These are phyloP conservation scores for Megaceryle torquata DNA, from an alignment of 2,113 vertebrate genomes.

Conservation along the genomic window DNA sequence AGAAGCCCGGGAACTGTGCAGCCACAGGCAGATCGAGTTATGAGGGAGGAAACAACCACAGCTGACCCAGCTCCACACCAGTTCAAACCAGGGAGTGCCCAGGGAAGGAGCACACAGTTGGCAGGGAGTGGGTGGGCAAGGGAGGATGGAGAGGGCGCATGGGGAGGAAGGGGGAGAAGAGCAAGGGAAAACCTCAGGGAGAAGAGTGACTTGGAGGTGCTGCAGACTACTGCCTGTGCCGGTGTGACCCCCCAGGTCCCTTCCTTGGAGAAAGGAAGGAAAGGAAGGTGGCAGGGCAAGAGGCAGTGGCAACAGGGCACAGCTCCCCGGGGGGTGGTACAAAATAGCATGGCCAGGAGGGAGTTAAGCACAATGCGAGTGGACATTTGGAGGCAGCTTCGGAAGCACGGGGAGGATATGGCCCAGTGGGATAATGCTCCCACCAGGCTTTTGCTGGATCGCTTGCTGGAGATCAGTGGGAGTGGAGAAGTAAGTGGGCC, in stretches of 20 bases:
- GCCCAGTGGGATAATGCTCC: constrained; percentile 11
- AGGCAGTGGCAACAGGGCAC: background rate
- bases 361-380: background rate
- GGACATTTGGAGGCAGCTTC: constrained; percentile 47
- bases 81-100: background rate
- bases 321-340: background rate
- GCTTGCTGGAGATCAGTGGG: background rate
- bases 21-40: background rate
- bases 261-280: background rate
- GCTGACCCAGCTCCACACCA: accelerated
- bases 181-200: background rate
- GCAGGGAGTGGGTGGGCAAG: background rate
- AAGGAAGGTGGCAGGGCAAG: background rate
- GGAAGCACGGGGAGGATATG: constrained; percentile 35
- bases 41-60: accelerated
- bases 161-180: background rate
- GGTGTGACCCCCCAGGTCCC: accelerated
- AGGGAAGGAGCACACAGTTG: background rate
- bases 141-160: accelerated
- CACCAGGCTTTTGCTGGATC: constrained; percentile 28
- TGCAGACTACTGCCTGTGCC: accelerated
- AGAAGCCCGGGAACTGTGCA: background rate
- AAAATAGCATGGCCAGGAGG: background rate
- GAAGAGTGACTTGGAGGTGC: background rate
- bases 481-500: background rate